Percentiles rank a stretch among this genome's conserved stretches.
phyloP scores from a whole-genome alignment of 2,113 vertebrate species.

The Mystacornis crossleyi region DNA sequence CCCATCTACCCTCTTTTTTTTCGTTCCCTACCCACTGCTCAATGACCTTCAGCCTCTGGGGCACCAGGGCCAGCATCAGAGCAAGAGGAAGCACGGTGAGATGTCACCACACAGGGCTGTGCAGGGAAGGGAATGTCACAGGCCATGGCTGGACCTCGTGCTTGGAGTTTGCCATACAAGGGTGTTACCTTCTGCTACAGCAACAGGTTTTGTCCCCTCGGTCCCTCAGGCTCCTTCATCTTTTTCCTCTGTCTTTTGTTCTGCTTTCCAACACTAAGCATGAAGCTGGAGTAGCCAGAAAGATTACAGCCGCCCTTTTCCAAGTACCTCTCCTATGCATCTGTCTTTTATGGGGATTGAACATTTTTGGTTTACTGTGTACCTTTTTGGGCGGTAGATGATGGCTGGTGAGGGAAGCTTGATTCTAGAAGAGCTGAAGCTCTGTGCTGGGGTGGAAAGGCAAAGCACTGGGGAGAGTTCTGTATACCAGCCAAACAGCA shows the following conservation, averaged over 20 bases:
- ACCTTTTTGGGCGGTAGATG: rapidly evolving
- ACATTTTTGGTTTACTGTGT: background rate
- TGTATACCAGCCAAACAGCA: background rate
- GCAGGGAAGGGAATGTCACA: background rate
- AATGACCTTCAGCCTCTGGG: background rate
- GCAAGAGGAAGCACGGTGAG: rapidly evolving
- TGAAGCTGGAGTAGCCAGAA: background rate
- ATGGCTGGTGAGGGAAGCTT: background rate
- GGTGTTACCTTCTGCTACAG: background rate
- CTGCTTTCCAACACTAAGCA: background rate
- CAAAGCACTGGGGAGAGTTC: background rate
- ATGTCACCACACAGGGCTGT: rapidly evolving
- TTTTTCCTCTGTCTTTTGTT: background rate
- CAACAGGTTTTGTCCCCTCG: background rate
- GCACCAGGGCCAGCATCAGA: rapidly evolving
- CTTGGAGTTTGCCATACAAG: rapidly evolving
- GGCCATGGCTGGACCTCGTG: rapidly evolving
- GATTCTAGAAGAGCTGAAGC: background rate
- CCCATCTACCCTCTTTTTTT: background rate
- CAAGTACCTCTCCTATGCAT: background rate
- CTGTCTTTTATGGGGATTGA: background rate
- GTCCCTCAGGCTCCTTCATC: background rate
- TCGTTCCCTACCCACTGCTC: background rate
- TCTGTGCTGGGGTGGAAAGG: background rate
- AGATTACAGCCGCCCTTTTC: background rate